phyloP scores from a whole-genome alignment of 2,113 vertebrate genomes.

The Excalfactoria chinensis region DNA sequence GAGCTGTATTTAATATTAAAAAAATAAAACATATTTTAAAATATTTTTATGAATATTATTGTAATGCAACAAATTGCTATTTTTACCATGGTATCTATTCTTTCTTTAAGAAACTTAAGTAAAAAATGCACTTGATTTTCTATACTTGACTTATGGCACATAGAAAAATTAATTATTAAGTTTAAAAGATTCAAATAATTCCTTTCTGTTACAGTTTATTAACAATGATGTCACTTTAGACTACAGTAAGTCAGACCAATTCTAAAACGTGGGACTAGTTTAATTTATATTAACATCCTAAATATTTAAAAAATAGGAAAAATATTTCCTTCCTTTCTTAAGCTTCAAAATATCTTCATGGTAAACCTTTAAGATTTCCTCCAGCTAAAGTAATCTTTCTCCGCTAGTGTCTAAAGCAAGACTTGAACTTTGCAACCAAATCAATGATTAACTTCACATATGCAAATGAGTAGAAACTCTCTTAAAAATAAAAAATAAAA shows the following conservation, averaged over 20 bases:
- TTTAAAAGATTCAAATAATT: background rate
- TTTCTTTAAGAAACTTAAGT: background rate
- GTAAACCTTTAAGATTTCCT: background rate
- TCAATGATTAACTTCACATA: background rate
- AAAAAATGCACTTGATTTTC: background rate
- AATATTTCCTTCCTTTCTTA: background rate
- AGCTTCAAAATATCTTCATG: background rate
- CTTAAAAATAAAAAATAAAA: background rate
- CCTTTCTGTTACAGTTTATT: background rate
- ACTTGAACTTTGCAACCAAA: background rate
- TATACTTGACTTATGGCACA: background rate
- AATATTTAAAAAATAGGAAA: background rate
- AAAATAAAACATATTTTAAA: background rate
- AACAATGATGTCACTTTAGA: background rate
- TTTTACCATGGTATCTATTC: background rate
- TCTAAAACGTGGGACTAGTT: background rate
- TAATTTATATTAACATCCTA: background rate
- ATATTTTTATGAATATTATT: background rate
- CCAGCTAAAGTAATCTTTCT: background rate
- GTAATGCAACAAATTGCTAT: background rate
- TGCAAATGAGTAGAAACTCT: background rate
- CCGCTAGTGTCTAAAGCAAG: background rate
- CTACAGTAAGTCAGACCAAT: rapidly evolving
- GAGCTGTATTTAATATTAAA: background rate
- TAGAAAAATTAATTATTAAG: background rate